phyloP scores from a whole-genome alignment of 2,113 vertebrate species.

The Meles meles region DNA sequence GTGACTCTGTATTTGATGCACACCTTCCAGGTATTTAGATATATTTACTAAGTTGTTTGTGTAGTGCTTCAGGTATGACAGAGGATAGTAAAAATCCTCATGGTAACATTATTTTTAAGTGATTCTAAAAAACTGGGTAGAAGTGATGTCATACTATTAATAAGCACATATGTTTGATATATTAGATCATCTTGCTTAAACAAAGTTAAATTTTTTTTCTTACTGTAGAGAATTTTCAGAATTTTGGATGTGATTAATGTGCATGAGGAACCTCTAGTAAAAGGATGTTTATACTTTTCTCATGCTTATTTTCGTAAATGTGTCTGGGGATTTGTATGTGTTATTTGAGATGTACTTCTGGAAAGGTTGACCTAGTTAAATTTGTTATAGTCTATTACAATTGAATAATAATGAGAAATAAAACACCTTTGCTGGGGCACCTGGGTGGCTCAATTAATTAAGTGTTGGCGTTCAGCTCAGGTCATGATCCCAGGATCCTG shows the following conservation, averaged over 20 bases:
- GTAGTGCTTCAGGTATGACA: not conserved
- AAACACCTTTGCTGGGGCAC: not conserved
- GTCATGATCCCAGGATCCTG: too few species aligned
- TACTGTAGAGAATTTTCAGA: not conserved
- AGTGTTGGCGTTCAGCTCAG: too few species aligned
- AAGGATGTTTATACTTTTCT: not conserved
- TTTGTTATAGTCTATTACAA: not conserved
- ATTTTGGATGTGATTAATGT: not conserved
- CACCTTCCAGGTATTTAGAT: not conserved
- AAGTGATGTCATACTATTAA: not conserved
- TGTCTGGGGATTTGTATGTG: not conserved
- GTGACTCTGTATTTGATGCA: not conserved
- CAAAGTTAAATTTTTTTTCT: not conserved
- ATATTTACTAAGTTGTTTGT: not conserved
- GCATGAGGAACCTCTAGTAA: not conserved
- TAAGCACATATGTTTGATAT: not conserved
- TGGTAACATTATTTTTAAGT: not conserved
- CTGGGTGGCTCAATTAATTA: too few species aligned
- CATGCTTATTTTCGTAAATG: not conserved
- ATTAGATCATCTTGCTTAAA: not conserved
- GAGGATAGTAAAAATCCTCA: not conserved
- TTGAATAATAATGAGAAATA: not conserved
- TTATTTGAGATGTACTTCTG: not conserved
- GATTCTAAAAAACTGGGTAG: not conserved
- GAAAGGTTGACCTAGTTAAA: conserved; percentile 20